Base-by-base conservation (phyloP, 2,797 vertebrate genomes). In the Anableps anableps region DNA sequence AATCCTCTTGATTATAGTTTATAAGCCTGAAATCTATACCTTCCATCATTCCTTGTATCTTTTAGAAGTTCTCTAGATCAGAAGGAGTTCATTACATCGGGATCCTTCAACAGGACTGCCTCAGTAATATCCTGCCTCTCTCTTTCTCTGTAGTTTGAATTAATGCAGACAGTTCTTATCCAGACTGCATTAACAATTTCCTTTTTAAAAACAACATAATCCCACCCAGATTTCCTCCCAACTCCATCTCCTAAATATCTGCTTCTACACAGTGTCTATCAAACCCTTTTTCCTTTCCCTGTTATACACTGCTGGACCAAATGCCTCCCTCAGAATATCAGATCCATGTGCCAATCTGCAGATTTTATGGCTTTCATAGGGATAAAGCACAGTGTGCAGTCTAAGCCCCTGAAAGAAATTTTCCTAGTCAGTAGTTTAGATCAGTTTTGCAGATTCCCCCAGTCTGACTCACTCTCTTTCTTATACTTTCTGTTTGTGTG, bases 311-410 rank as follows among this genome's bases (percentile, higher is more conserved):
- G 83, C 82, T 76, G 86, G 85, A 85, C 83, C 60, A 83, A 87
- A 91, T 90, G 93, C 86, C 86, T 92, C 88, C 79, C 89, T 94
- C 86, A 86, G 78, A 93, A 94, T 92, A 95, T 89, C 89, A 93
- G 83, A 95, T 92, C 85, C 88, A 72, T 86, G 90, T 83, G 83
- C 81, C 90, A 88, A 94, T 94, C 94, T 90, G 81, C 31, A 88
- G 94, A 91, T 94, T 94, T 94, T 78, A 90, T 78, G 86, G 91
- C 91, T 94, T 95, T 94, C 88, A 83, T 85, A 88, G 86, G 93
- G 93, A 94, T 95, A 91, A 94, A 91, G 90, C 88, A 9, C 83
- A 58, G 84, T 82, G 79, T 88, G 89, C 88, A 50, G 88, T 88
- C 80, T 94, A 93, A 94, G 91, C 90, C 91, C 89, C 87, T 29